A percentile compares a stretch with the other conserved stretches of the same genome.
phyloP scores from a whole-genome alignment of 2,113 vertebrate species.

The Zosterops lateralis region DNA sequence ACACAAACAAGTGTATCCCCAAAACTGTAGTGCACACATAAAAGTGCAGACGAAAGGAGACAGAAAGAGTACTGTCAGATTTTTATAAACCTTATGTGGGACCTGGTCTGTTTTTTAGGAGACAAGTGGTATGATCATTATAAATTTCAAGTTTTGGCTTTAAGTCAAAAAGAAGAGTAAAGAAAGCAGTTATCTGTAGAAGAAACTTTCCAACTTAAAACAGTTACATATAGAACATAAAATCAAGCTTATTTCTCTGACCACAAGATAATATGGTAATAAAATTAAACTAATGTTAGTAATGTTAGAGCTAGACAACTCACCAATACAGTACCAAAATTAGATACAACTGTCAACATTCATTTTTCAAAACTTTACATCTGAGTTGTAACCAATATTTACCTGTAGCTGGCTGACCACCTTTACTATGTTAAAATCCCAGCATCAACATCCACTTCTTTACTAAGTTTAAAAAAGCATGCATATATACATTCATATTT shows the following conservation, averaged over 20 bases:
- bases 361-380: not conserved
- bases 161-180: not conserved
- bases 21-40: not conserved
- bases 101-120: not conserved
- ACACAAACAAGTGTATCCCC: accelerated
- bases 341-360: not conserved
- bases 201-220: not conserved
- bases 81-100: not conserved
- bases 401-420: not conserved
- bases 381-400: not conserved
- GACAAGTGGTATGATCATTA: not conserved
- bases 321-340: not conserved
- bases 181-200: not conserved
- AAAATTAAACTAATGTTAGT: not conserved
- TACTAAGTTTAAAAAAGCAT: not conserved
- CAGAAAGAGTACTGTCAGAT: not conserved
- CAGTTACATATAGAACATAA: not conserved
- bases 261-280: not conserved
- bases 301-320: not conserved
- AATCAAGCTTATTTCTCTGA: not conserved
- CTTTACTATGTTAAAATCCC: not conserved
- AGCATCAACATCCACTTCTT: not conserved
- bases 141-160: not conserved
- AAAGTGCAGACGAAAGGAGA: not conserved
- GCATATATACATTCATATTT: not conserved